Evolutionary conservation across 2,888 invertebrate species (phyloP), one percentile per base, ranked within the genome.

Genomic region (Oegoconia quadripuncta): DNA sequence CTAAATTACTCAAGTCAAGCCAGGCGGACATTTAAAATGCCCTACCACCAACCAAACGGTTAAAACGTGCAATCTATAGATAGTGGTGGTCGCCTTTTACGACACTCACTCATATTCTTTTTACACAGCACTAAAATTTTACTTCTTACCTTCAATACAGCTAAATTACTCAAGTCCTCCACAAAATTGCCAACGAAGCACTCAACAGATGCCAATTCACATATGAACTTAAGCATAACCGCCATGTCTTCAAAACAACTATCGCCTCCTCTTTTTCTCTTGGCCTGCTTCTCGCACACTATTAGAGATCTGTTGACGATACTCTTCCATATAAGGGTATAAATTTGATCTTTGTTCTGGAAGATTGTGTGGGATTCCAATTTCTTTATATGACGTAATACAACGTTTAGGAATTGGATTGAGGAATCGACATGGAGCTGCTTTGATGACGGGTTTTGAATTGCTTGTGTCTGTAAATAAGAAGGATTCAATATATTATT

Each of bases 381-480:
- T 44, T 80, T 86, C 17, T 83, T 86, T n/a, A 73, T 56, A 36
- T 86, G 66, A 2, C 86, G 52, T 1, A 87, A 39, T 0, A 63
- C 50, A 0, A 80, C 63, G 32, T 68, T 84, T 13, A 87, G 39
- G 0, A 86, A 58, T 37, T 82, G 75, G 1, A 81, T 48, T 0
- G 86, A 76, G 0, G 75, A 59, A 23, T 77, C 78, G 0, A 84
- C 48, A 43, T 84, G 74, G 13, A 68, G 74, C 0, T 48, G 41
- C 53, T 80, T 83, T 0, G 79, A 59, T 9, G 64, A 49, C 0
- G 63, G 39, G 25, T 62, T 68, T 50, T 72, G 59, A 22, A 82
- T 56, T 1, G 73, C 53, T 52, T 68, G 52, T 20, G 86, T 69
- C 87, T 87, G 76, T 37, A 75, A 70, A 42, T 40, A 23, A 30